Base-by-base conservation (phyloP, 2,113 vertebrate genomes). In the Xiphophorus couchianus region DNA sequence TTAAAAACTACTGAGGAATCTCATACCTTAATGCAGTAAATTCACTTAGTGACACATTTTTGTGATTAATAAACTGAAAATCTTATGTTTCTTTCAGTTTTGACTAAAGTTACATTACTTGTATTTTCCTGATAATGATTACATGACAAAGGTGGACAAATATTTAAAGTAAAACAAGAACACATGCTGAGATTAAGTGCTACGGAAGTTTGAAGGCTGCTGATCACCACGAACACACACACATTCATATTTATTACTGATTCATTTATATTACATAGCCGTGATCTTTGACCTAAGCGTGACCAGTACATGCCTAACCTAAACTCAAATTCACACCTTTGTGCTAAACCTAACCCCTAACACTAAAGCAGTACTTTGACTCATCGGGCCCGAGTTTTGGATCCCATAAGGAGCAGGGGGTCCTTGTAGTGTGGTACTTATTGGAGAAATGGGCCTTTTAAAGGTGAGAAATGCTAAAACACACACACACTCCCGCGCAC, bases 141-240 rank as follows among this genome's bases (percentile, higher is more conserved):
- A 58, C 2, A n/a, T 25, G 25, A 54, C 51, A 54, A 54, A 62
- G 1, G 61, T 30, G 61, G 30, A 17, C 28, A 15, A 13, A 8
- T 14, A 30, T 17, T 67, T 13, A 81, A 85, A 75, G 80, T 76
- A 66, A 74, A 71, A 85, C 62, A 69, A 74, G 66, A 82, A 54
- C 66, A 42, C 87, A 83, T 10, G 22, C 79, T 81, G 74, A 87
- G 76, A 80, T 70, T 82, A 81, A 86, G 77, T 65, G 73, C 70
- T 25, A 11, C 51, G 25, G 22, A 58, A 9, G 51, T 58, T 58
- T 58, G 25, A 6, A 83, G 73, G 66, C 44, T 77, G 73, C 27
- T 82, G 83, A 86, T 88, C 74, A 84, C 66, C 81, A 33, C 71
- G 74, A 13, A 73, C 68, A 69, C 28, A 73, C 65, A 63, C 42